A percentile compares a stretch with the other conserved stretches of the same genome.
These are phyloP conservation scores for Pseudomyrmex cubaensis DNA, from an alignment of 1,140 invertebrate species.

Conservation along the genomic window DNA sequence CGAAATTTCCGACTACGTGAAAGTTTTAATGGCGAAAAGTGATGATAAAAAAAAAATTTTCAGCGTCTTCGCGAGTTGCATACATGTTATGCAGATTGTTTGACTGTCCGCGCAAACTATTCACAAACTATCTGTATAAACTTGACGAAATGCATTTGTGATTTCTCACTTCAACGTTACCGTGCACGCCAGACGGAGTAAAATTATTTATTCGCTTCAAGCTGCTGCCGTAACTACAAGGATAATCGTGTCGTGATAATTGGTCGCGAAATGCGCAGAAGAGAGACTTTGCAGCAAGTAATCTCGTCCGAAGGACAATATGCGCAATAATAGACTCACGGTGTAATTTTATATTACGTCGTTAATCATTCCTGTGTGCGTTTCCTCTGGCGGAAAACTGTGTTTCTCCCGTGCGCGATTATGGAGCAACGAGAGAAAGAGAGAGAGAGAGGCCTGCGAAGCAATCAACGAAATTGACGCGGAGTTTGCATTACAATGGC, in stretches of 20 bases:
- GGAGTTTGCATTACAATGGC: neutral
- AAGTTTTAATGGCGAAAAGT: neutral
- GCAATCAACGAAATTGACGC: neutral
- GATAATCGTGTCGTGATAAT: neutral
- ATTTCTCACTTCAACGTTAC: neutral
- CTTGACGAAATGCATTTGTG: neutral
- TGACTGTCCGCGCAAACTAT: neutral
- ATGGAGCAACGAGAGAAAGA: neutral
- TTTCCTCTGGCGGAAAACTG: neutral
- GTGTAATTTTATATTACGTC: constrained; percentile 15
- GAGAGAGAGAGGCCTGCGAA: no score
- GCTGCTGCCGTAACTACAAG: neutral
- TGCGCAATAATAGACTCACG: constrained; percentile 10
- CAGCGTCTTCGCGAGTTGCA: neutral
- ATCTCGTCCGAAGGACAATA: constrained; percentile 34
- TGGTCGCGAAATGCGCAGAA: constrained; percentile 12
- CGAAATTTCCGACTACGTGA: neutral
- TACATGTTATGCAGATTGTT: neutral
- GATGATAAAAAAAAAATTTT: neutral
- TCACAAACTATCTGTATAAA: neutral
- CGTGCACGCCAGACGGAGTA: neutral
- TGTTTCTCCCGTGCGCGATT: neutral
- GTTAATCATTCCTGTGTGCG: neutral
- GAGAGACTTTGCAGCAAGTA: neutral
- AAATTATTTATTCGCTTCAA: neutral